phyloP scores from a whole-genome alignment of 1,140 invertebrate genomes.

The Drosophila triauraria region DNA sequence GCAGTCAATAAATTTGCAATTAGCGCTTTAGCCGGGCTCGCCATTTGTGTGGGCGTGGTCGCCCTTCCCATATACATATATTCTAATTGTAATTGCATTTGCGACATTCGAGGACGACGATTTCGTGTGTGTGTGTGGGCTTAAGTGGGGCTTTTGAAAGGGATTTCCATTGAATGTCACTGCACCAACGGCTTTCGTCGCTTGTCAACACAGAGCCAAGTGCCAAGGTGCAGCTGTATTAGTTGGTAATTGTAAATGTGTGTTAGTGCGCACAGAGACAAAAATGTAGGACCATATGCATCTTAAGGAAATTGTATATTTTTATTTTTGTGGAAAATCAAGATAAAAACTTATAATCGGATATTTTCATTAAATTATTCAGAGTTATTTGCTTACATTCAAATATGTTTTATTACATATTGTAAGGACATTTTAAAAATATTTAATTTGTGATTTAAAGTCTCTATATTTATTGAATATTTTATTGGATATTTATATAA shows the following conservation, averaged over 20 bases:
- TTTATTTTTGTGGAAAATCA: too few relatives aligned
- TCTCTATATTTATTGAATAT: too few relatives aligned
- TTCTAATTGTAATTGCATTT: conserved; percentile 75
- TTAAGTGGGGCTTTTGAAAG: conserved; percentile 36
- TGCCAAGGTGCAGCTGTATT: conserved; percentile 49
- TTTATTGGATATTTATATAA: too few relatives aligned
- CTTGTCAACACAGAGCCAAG: conserved; percentile 53
- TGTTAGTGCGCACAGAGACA: not conserved
- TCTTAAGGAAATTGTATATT: too few relatives aligned
- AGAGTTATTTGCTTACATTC: too few relatives aligned
- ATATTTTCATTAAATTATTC: too few relatives aligned
- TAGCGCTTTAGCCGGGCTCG: conserved; percentile 42
- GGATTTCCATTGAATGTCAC: conserved; percentile 60
- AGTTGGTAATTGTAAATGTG: conserved; percentile 21
- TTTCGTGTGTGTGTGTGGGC: conserved; percentile 4
- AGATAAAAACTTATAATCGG: too few relatives aligned
- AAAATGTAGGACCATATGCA: not conserved
- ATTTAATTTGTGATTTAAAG: too few relatives aligned
- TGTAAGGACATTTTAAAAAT: too few relatives aligned
- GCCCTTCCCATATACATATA: conserved; percentile 41
- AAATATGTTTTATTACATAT: too few relatives aligned
- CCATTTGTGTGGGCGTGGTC: conserved; percentile 41
- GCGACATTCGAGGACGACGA: conserved; percentile 32
- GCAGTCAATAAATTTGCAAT: conserved; percentile 79
- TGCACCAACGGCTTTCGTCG: conserved; percentile 53